Conservation (phyloP, 2,888 invertebrate species). For the Pyrrhosoma nymphula region DNA sequence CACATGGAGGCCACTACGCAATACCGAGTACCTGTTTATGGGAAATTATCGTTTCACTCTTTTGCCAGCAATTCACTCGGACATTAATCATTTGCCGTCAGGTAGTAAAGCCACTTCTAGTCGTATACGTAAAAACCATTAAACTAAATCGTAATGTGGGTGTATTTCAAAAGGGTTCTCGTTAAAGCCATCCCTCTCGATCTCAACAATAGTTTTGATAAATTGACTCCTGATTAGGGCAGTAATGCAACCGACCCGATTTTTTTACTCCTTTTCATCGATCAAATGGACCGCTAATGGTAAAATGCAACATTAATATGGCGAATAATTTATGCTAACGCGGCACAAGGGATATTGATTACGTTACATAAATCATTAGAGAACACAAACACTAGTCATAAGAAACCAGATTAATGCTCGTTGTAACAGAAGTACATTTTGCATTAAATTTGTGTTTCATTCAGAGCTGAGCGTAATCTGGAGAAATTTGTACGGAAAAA, state of each 20-base stretch:
- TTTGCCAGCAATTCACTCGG: neutral
- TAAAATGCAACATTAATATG: neutral
- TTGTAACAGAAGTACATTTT: too few relatives aligned
- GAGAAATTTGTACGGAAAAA: too few relatives aligned
- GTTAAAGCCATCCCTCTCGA: neutral
- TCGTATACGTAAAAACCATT: neutral
- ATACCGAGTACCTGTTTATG: constrained; percentile 38
- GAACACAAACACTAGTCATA: too few relatives aligned
- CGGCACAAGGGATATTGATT: too few relatives aligned
- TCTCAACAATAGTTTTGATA: neutral
- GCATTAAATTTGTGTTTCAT: too few relatives aligned
- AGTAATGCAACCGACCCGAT: neutral
- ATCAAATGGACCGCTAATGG: neutral
- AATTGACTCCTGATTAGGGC: neutral
- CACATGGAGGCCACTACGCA: constrained; percentile 25
- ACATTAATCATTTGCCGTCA: neutral
- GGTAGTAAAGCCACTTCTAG: neutral
- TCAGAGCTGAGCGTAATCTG: too few relatives aligned
- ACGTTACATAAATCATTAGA: too few relatives aligned
- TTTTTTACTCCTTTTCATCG: neutral
- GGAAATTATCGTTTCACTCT: constrained; percentile 48
- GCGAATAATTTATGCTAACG: too few relatives aligned
- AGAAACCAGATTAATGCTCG: too few relatives aligned
- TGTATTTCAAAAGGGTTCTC: neutral
- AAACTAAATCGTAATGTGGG: neutral